Conservation (phyloP, 2,888 invertebrate genomes). For the Trichopria drosophilae region DNA sequence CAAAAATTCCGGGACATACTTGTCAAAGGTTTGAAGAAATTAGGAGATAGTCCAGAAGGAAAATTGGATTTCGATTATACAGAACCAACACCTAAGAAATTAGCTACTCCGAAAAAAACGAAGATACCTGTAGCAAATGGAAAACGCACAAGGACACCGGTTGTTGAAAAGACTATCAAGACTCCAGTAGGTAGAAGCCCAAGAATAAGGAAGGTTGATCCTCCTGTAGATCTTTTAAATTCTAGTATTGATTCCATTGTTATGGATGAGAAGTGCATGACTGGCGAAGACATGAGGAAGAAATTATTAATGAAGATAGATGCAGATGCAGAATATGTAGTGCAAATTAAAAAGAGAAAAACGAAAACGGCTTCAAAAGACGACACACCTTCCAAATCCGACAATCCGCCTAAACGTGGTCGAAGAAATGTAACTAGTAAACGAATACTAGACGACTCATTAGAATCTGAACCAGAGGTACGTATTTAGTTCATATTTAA, state of each 20-base stretch:
- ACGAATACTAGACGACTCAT: slow-evolving; percentile 21
- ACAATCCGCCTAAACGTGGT: slow-evolving; percentile 23
- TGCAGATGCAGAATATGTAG: slow-evolving; percentile 50
- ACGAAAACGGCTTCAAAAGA: slow-evolving; percentile 18
- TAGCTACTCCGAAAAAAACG: slow-evolving; percentile 34
- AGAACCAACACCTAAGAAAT: slow-evolving; percentile 19
- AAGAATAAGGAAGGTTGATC: slow-evolving; percentile 4
- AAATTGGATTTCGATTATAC: slow-evolving; percentile 65
- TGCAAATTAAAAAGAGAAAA: slow-evolving; percentile 48
- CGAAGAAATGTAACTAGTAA: slow-evolving; percentile 29
- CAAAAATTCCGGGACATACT: slow-evolving; percentile 71
- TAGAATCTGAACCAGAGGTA: slow-evolving; percentile 47
- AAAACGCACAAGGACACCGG: slow-evolving; percentile 23
- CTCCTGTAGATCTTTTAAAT: slow-evolving; percentile 34
- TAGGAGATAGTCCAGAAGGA: slow-evolving; percentile 63
- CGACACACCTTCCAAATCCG: slow-evolving; percentile 21
- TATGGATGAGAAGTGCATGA: slow-evolving; percentile 47
- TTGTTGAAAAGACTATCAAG: slow-evolving; percentile 16
- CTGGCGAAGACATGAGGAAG: slow-evolving; percentile 42
- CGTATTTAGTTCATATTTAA: slow-evolving; percentile 6
- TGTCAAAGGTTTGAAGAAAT: slow-evolving; percentile 65
- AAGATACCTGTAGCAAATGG: slow-evolving; percentile 9
- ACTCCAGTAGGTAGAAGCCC: slow-evolving; percentile 28
- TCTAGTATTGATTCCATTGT: slow-evolving; percentile 48
- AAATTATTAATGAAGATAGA: slow-evolving; percentile 45